These are phyloP conservation scores for Haliclona indistincta DNA, from an alignment of 37 sponge, comb jelly and placozoan genomes.

Conservation along the genomic window DNA sequence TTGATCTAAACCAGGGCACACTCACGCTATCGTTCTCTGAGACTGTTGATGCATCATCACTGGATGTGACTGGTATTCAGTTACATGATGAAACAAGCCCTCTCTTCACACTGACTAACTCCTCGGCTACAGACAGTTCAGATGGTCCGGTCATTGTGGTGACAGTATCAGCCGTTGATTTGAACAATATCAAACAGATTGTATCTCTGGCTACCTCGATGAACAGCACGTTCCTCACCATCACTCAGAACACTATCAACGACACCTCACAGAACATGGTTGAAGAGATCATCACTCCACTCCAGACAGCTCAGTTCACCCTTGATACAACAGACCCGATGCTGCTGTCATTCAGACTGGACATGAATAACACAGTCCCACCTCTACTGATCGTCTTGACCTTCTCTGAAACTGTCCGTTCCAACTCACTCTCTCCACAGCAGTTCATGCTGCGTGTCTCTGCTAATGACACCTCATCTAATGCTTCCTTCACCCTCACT, in stretches of 20 bases:
- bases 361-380: constrained; percentile 77
- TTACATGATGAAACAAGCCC: constrained; percentile 31
- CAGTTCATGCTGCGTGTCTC: constrained; percentile 48
- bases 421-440: constrained; percentile 40
- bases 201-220: constrained; percentile 48
- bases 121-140: constrained; percentile 22
- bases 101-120: constrained; percentile 42
- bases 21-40: constrained; percentile 78
- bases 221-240: constrained; percentile 56
- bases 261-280: constrained; percentile 74
- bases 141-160: constrained; percentile 74
- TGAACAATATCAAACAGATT: constrained; percentile 83
- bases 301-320: constrained; percentile 13
- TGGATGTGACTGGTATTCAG: constrained; percentile 68
- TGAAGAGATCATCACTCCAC: constrained; percentile 14
- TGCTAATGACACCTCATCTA: not conserved
- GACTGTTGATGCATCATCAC: constrained; percentile 71
- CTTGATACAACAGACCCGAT: constrained; percentile 60
- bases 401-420: constrained; percentile 84
- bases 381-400: constrained; percentile 82
- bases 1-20: constrained; percentile 72
- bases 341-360: constrained; percentile 71
- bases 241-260: constrained; percentile 35
- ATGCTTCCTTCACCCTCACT: constrained; percentile 43
- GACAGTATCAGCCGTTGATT: constrained; percentile 60